These are phyloP conservation scores for Tethea ocularis DNA, from an alignment of 2,888 invertebrate genomes.

Conservation along the genomic window DNA sequence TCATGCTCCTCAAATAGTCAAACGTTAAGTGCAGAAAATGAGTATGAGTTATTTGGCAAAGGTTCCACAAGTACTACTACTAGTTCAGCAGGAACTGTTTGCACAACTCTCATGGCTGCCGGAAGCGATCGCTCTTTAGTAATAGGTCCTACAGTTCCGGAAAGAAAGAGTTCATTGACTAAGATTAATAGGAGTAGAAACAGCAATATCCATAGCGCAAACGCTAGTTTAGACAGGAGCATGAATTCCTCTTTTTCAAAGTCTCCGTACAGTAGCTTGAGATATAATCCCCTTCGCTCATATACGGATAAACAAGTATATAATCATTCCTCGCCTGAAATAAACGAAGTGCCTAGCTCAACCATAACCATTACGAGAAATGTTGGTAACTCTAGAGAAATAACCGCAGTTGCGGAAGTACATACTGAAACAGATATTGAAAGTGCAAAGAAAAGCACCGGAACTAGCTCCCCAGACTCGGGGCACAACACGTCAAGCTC, in stretches of 20 bases:
- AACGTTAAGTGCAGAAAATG: slow-evolving; percentile 91
- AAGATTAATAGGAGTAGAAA: slow-evolving; percentile 83
- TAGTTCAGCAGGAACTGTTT: slow-evolving; percentile 95
- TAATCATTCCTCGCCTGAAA: slow-evolving; percentile 70
- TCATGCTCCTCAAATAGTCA: slow-evolving; percentile 88
- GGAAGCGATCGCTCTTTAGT: slow-evolving; percentile 85
- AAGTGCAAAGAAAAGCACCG: slow-evolving; percentile 82
- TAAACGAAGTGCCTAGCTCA: slow-evolving; percentile 56
- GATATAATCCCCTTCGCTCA: slow-evolving; percentile 64
- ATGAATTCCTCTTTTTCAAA: slow-evolving; percentile 68
- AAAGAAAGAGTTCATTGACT: slow-evolving; percentile 90
- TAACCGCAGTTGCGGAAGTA: slow-evolving; percentile 84
- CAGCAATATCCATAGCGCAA: slow-evolving; percentile 75
- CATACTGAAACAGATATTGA: slow-evolving; percentile 77
- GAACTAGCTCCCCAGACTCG: slow-evolving; percentile 91
- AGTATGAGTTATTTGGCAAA: slow-evolving; percentile 95
- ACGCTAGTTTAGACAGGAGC: slow-evolving; percentile 83
- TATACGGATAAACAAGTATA: slow-evolving; percentile 63
- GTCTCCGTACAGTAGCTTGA: slow-evolving; percentile 70
- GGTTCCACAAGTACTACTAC: slow-evolving; percentile 96
- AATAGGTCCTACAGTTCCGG: slow-evolving; percentile 90
- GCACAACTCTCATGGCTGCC: slow-evolving; percentile 90
- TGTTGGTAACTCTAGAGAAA: slow-evolving; percentile 76
- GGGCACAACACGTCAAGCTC: slow-evolving; percentile 92
- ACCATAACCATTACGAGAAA: slow-evolving; percentile 72